Base-by-base conservation (phyloP, 2,888 invertebrate species). In the Mythimna impura region DNA sequence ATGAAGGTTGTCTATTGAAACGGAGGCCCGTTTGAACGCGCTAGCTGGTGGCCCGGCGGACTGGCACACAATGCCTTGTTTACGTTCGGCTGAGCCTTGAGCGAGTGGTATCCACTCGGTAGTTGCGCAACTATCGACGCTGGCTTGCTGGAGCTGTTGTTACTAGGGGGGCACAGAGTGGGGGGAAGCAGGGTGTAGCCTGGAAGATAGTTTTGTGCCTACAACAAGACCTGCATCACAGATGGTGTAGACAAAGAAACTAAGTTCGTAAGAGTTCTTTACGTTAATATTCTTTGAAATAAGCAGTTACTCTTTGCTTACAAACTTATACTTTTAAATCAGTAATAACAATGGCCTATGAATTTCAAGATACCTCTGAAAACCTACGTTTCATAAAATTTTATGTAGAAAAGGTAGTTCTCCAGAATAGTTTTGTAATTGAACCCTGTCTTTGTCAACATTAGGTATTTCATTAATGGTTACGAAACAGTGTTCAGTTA, bases 101-200 rank as follows among this genome's bases (percentile, higher is more conserved):
- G 91, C 87, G 89, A 86, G 84, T 89, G 89, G 90, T 91, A 89
- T 88, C 72, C 81, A 75, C 88, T 94, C 93, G 93, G 93, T 81
- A 78, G 88, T 94, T 94, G 93, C 93, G 93, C 94, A 94, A 94
- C 89, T 83, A 84, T 85, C 83, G 87, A 87, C 81, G 85, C 80
- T 90, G 88, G 91, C 88, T 88, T 86, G 85, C 90, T 89, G 89
- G 87, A 81, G 84, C 86, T 88, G 83, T 84, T 93, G 95, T 94
- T 94, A 92, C 95, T 93, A 95, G 76, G 94, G 65, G 82, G 61
- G 60, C 91, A 89, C 71, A 91, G 92, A 93, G 52, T 72, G 83
- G 2, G 14, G 36, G 8, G 5, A 3, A 64, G 50, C 47, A n/a
- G 14, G 34, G 62, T 17, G 0, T 0, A 4, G 6, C 1, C 0